Evolutionary conservation across 2,888 invertebrate genomes (phyloP).

Genomic region (Sussaba pulchella): DNA sequence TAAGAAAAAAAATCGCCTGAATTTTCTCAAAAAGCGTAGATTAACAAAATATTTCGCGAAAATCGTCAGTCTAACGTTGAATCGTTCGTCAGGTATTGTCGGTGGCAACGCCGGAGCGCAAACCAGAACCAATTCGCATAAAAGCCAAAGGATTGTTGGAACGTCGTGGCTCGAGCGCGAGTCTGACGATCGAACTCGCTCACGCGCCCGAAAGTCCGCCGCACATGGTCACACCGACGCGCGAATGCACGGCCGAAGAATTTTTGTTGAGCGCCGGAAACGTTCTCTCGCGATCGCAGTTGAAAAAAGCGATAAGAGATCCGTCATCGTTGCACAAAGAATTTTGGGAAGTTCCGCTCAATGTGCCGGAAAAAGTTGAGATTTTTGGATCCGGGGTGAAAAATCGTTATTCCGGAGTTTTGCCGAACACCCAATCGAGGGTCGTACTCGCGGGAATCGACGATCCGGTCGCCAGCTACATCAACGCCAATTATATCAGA

Average conservation of each 20-base stretch:
- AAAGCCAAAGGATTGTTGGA: conserved; percentile 90
- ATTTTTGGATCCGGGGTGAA: conserved; percentile 95
- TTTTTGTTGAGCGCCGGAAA: conserved; percentile 86
- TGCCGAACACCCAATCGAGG: conserved; percentile 95
- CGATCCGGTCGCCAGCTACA: conserved; percentile 90
- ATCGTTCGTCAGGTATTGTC: conserved; percentile 74
- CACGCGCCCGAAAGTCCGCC: conserved; percentile 81
- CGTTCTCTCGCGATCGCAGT: conserved; percentile 85
- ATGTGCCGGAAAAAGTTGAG: conserved; percentile 95
- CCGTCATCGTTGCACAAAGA: conserved; percentile 90
- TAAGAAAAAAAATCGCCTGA: no score
- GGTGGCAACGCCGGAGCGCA: conserved; percentile 77
- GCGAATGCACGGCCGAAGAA: conserved; percentile 86
- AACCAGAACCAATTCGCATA: conserved; percentile 85
- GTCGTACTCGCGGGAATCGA: conserved; percentile 88
- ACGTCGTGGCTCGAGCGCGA: conserved; percentile 95
- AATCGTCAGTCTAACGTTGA: neutral
- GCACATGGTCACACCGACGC: conserved; percentile 85
- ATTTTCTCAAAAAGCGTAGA: no score
- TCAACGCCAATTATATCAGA: conserved; percentile 97
- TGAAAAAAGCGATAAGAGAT: conserved; percentile 85
- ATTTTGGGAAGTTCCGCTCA: conserved; percentile 97
- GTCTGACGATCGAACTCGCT: conserved; percentile 92
- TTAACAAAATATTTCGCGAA: no score
- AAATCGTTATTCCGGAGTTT: conserved; percentile 95